These are phyloP conservation scores for Chloromyia formosa DNA, from an alignment of 2,888 invertebrate genomes.

Conservation along the genomic window DNA sequence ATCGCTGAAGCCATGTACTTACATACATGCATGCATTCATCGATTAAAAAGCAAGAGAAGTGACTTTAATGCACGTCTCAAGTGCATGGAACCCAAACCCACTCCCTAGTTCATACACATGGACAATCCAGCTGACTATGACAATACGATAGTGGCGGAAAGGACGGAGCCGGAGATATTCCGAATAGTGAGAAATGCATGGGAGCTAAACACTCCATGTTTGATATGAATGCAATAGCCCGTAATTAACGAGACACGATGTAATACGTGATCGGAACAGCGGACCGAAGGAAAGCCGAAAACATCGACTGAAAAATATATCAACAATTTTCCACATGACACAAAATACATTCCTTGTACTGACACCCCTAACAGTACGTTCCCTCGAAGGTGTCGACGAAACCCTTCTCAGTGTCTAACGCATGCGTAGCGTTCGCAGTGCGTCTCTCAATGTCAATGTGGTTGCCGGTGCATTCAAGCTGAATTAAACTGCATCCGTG, in stretches of 20 bases:
- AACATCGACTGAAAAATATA: constrained; percentile 1
- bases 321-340: background rate
- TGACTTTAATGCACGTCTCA: too few relatives aligned
- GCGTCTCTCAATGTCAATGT: background rate
- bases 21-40: background rate
- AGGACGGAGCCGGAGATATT: background rate
- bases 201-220: background rate
- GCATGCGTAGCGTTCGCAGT: constrained; percentile 11
- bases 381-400: background rate
- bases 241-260: constrained; percentile 40
- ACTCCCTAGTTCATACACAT: too few relatives aligned
- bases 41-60: too few relatives aligned
- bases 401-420: constrained; percentile 24
- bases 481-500: constrained; percentile 18
- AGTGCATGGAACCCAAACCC: background rate
- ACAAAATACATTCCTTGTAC: background rate
- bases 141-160: background rate
- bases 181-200: background rate
- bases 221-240: constrained; percentile 12
- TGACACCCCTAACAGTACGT: too few relatives aligned
- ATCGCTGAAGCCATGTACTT: background rate
- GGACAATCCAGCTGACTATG: too few relatives aligned
- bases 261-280: constrained; percentile 32
- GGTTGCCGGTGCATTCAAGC: constrained; percentile 8
- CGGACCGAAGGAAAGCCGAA: constrained; percentile 11